Evolutionary conservation across 2,888 invertebrate species (phyloP), one percentile per base, ranked within the genome.

Genomic region (Graphium colonna): DNA sequence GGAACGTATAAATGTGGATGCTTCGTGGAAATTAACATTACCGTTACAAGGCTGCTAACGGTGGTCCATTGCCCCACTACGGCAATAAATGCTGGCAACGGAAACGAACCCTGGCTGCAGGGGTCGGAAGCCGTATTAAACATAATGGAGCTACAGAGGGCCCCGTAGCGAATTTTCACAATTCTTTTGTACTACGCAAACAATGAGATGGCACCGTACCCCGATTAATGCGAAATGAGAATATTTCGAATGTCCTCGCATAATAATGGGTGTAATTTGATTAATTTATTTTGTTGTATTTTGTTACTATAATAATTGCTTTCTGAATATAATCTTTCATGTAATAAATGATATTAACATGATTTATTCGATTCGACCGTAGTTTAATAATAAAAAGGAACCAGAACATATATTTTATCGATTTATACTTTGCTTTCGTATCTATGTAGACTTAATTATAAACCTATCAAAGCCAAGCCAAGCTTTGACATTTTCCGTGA

Each of bases 41-140:
- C 21, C 21, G 21, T 21, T 21, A 21, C 21, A 21, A 21, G 21
- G 21, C 21, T 21, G 21, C 1, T 31, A 9, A 31, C 36, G n/a
- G n/a, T 36, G 36, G 36, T 12, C 33, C 33, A 12, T n/a, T n/a
- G 12, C 13, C n/a, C 36, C 4, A 4, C 10, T 7, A n/a, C 3
- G 36, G 36, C 36, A 13, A 36, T 36, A 36, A 36, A 36, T 36
- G 36, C n/a, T 36, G n/a, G n/a, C n/a, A 36, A 36, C 36, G 36
- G 36, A 36, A 31, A 31, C 31, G 9, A 31, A 31, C 33, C 36
- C 36, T 5, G 4, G 13, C 1, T 12, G 36, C 36, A 3, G 12
- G 12, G 36, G n/a, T 5, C 36, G 36, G 36, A 36, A 36, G 9
- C 12, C 3, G 13, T 13, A 36, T 36, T 36, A 36, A 36, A 36